Evolutionary conservation across 1,140 invertebrate species (phyloP), one percentile per base, ranked within the genome.

Genomic region (Gonatopus flavifemur): DNA sequence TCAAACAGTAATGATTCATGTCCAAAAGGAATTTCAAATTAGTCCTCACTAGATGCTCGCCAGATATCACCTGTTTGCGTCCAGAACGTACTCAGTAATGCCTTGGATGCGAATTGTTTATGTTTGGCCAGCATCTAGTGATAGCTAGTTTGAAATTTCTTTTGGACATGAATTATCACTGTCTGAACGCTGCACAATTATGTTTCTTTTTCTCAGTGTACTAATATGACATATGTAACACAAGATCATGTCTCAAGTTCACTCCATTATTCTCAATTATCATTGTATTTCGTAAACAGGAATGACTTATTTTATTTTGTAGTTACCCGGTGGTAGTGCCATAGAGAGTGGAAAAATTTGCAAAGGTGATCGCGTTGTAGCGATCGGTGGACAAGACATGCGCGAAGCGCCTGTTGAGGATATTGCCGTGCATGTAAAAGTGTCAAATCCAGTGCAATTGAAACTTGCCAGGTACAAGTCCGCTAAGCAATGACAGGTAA

Each of bases 311-410:
- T 12, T 28, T 55, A 33, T 48, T 53, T 62, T 51, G 12, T 62
- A 95, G 93, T 81, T 94, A 2, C 85, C 88, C 47, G 96, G 95
- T 3, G 92, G 96, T 28, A 87, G 88, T 44, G 94, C 95, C 0
- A 92, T 96, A 59, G 84, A 92, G 28, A 94, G 97, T 74, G 94
- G 91, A 7, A 85, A 92, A 55, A 83, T 99, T 45, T 89, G 93
- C 79, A 89, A 90, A 67, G 96, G 96, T 12, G 96, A 99, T 75
- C 86, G 95, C 59, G 87, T 99, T 36, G 76, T 95, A 9, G 81
- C 91, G 20, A 90, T 98, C 0, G 94, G 97, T 72, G 92, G 89
- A 8, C 87, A 93, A 66, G 88, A 96, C 66, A 79, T 98, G 21
- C 86, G 88, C 47, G 84, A 86, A 44, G 85, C 86, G 1, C 86